Base-by-base conservation (phyloP, 2,797 vertebrate genomes). In the Gymnodraco acuticeps region DNA sequence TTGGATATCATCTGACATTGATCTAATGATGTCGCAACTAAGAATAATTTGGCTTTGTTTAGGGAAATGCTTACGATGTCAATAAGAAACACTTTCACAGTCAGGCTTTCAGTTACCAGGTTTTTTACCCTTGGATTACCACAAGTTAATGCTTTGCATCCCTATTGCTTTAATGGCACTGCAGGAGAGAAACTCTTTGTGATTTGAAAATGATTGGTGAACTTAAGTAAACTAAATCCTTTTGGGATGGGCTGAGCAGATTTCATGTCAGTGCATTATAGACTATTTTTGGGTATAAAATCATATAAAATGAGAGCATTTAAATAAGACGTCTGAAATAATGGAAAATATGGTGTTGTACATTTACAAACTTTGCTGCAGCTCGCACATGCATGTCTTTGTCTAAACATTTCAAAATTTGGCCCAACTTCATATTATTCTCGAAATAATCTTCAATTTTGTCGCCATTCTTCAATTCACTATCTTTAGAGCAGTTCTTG, bases 341-440 rank as follows among this genome's bases (percentile, higher is more conserved):
- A 61, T 61, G 42, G 10, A 62, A 47, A 14, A 62, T 20, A 62
- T 43, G 14, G 0, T 0, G 3, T 23, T 51, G 23, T 64, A 17
- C 0, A 3, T 33, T 47, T 31, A 47, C 53, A 12, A 64, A 31
- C 14, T 6, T 6, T 58, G 15, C 14, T 20, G 61, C 33, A 16
- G 42, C 31, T 62, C 3, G 0, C 27, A 54, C 42, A 11, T 61
- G 50, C 43, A 64, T 20, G 16, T 64, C 14, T 73, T 67, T 68
- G 42, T 73, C 27, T 66, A 70, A 58, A 76, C 5, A 52, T 72
- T 68, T 58, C 11, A 16, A 38, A 19, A 75, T 78, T 60, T 64
- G 41, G 5, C 63, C 53, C n/a, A 56, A 61, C 48, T 59, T 55
- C 38, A 5, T 59, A 14, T 20, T 13, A n/a, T 56, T 20, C 27